Base-by-base conservation (phyloP, 2,797 vertebrate species). In the Channallabes apus region DNA sequence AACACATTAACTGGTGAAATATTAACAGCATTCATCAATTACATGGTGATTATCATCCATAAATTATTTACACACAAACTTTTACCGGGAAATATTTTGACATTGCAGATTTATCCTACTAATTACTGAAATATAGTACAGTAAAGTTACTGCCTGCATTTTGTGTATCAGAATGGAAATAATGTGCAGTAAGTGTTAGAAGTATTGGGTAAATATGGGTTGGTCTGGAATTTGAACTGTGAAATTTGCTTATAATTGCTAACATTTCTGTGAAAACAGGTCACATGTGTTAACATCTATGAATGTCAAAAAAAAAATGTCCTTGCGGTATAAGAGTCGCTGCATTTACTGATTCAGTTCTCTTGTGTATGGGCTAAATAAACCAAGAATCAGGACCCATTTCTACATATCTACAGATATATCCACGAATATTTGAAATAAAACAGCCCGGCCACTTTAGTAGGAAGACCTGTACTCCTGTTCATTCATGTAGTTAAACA, bases 251-350 rank as follows among this genome's bases (percentile, higher is more conserved):
- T 6, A 79, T 64, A 46, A 80, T 27, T 80, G 78, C 61, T 38
- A 24, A 61, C 32, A 54, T 54, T 14, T 54, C 51, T 14, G 12
- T 80, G 2, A 32, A 76, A 58, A 59, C 75, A 77, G 29, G 20
- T 77, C 75, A 77, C 29, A 59, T 29, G 59, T 76, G 18, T 77
- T 35, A 77, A 58, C 18, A 58, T 77, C 75, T 59, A 77, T 59
- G 56, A 77, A 77, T 58, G 29, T 58, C 54, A 77, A 76, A 4
- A 76, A 77, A 76, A 4, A 76, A 54, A 27, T 75, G 18, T 29
- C 7, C 17, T 76, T 46, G 11, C 51, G 32, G 56, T 22, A 35
- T 77, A 77, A 56, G 75, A 77, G 27, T 35, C 58, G 7, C 29
- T 77, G 29, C 75, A 58, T 29, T 27, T 75, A n/a, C 17, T 29